Percentiles rank a stretch among this genome's conserved stretches.
Evolutionary conservation across 2,113 vertebrate genomes (phyloP).

Genomic region (Andinoacara biseriatus): DNA sequence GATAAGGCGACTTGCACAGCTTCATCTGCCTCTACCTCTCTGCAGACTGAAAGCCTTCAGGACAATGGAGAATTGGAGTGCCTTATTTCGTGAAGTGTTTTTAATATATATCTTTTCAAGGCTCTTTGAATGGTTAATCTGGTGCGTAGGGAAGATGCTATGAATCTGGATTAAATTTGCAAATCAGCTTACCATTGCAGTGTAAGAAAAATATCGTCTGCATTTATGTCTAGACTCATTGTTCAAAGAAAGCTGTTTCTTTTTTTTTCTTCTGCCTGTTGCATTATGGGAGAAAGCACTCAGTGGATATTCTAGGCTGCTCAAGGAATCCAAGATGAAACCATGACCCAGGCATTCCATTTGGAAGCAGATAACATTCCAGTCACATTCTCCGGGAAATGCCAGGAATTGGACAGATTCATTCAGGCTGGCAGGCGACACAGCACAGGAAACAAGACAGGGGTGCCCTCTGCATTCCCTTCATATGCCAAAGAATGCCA

Average conservation of each 20-base stretch:
- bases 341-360: conserved; percentile 60
- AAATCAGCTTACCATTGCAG: conserved; percentile 49
- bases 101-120: conserved; percentile 56
- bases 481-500: conserved; percentile 72
- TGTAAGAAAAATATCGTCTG: conserved; percentile 31
- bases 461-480: conserved; percentile 52
- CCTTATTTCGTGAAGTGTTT: conserved; percentile 68
- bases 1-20: conserved; percentile 66
- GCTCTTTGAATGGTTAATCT: conserved; percentile 57
- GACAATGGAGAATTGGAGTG: conserved; percentile 65
- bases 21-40: conserved; percentile 65
- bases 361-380: conserved; percentile 70
- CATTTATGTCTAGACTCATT: conserved; percentile 46
- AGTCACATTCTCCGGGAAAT: conserved; percentile 63
- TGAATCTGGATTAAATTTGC: conserved; percentile 53
- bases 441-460: conserved; percentile 49
- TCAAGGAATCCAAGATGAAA: conserved; percentile 43
- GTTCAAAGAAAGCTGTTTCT: conserved; percentile 42
- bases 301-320: conserved; percentile 29
- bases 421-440: conserved; percentile 45
- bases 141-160: conserved; percentile 51
- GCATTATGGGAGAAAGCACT: conserved; percentile 60
- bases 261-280: conserved; percentile 13
- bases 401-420: conserved; percentile 53
- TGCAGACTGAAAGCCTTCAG: conserved; percentile 59